phyloP scores from a whole-genome alignment of 2,797 vertebrate species.

The Epinephelus coioides region DNA sequence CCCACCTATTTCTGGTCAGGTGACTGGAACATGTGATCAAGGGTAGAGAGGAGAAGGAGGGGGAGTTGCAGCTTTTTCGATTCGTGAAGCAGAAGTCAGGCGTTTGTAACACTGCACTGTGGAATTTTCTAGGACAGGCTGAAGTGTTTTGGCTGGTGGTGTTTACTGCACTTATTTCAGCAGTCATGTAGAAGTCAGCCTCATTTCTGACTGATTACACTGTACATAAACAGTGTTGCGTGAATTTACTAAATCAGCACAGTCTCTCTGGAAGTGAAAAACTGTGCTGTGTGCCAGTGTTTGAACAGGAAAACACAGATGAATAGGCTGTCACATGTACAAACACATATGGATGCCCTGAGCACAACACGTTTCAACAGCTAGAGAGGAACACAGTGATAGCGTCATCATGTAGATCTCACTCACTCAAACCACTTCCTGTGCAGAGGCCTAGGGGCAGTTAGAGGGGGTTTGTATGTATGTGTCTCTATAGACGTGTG shows the following conservation, averaged over 20 bases:
- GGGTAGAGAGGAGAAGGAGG: background rate
- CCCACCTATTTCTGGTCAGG: constrained; percentile 78
- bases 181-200: constrained; percentile 32
- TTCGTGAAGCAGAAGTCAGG: constrained; percentile 63
- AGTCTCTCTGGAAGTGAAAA: constrained; percentile 19
- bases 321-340: constrained; percentile 43
- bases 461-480: constrained; percentile 42
- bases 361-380: constrained; percentile 49
- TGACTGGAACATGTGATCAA: constrained; percentile 73
- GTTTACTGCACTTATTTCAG: constrained; percentile 32
- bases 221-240: constrained; percentile 33
- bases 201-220: constrained; percentile 29
- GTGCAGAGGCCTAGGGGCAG: constrained; percentile 65
- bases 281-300: constrained; percentile 9
- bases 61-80: constrained; percentile 26
- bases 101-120: constrained; percentile 43
- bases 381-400: constrained; percentile 42
- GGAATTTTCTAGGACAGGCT: constrained; percentile 41
- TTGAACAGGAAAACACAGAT: constrained; percentile 26
- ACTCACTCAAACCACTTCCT: constrained; percentile 79
- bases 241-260: constrained; percentile 26
- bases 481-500: constrained; percentile 29
- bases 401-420: constrained; percentile 58
- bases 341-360: constrained; percentile 38
- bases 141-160: constrained; percentile 37